Conservation (phyloP, 1,140 invertebrate genomes). For the Cataglyphis hispanica region DNA sequence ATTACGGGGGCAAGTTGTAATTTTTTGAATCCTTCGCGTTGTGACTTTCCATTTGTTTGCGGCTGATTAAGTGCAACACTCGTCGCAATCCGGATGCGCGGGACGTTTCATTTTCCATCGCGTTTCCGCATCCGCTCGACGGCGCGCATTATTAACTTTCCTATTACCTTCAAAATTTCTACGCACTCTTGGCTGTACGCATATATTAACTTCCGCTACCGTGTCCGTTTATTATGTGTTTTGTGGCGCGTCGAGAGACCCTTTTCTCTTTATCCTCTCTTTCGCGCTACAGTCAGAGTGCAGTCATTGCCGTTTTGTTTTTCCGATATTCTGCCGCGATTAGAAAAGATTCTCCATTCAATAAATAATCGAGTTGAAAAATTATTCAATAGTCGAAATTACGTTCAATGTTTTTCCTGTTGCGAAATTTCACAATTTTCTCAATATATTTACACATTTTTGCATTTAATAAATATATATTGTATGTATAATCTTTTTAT, state of each 20-base stretch:
- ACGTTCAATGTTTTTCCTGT: neutral
- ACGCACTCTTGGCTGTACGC: slow-evolving; percentile 6
- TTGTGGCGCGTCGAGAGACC: neutral
- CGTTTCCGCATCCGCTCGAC: neutral
- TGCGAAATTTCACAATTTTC: neutral
- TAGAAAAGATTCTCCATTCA: neutral
- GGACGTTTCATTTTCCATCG: slow-evolving; percentile 30
- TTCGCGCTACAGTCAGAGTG: neutral
- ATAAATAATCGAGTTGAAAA: neutral
- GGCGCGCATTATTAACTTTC: slow-evolving; percentile 46
- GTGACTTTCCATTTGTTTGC: neutral
- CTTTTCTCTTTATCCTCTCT: neutral
- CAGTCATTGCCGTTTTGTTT: neutral
- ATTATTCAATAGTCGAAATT: too few species aligned
- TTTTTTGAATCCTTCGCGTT: neutral
- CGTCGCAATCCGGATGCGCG: slow-evolving; percentile 3
- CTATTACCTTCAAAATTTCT: slow-evolving; percentile 53
- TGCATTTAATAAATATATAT: neutral
- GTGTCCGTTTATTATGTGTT: slow-evolving; percentile 32
- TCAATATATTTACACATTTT: neutral
- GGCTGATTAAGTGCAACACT: slow-evolving; percentile 28
- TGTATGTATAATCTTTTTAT: neutral
- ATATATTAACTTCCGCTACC: slow-evolving; percentile 30
- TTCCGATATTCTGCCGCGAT: neutral
- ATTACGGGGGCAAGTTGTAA: neutral